Percentiles rank a stretch among this genome's conserved stretches.
phyloP scores from a whole-genome alignment of 2,888 invertebrate genomes.

The Anoplius nigerrimus region DNA sequence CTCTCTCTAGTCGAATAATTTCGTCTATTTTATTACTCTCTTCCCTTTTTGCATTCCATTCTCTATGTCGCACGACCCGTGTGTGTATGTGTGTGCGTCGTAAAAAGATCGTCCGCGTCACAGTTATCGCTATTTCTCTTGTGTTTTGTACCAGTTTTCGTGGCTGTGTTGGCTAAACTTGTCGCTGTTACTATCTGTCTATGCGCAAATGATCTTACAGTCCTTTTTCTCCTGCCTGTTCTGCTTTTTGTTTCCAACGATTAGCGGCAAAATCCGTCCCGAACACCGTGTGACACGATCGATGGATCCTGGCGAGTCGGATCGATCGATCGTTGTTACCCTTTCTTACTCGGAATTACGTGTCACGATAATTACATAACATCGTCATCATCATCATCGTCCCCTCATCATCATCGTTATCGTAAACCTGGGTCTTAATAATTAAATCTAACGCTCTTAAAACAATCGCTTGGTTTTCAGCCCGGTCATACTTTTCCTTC shows the following conservation, averaged over 20 bases:
- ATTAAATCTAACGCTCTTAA: no score
- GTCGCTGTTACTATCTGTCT: no score
- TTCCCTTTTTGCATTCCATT: not conserved
- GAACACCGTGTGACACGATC: not conserved
- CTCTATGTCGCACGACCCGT: not conserved
- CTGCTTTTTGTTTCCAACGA: not conserved
- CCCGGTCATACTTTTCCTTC: no score
- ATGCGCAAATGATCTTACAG: no score
- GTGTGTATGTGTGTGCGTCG: not conserved
- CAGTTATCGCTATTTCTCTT: no score
- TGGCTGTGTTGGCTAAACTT: no score
- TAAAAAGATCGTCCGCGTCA: no score
- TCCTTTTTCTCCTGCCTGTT: not conserved
- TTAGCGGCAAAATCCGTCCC: no score
- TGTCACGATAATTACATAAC: constrained; percentile 1
- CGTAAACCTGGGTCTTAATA: no score
- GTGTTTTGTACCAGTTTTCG: no score
- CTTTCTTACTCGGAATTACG: not conserved
- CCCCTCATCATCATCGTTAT: not conserved
- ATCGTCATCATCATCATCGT: not conserved
- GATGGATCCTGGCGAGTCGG: not conserved
- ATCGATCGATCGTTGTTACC: no score
- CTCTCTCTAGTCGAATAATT: constrained; percentile 3
- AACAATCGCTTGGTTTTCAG: no score
- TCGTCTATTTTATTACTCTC: not conserved